Conservation (phyloP, 2,797 vertebrate genomes). For the Karalla daura region DNA sequence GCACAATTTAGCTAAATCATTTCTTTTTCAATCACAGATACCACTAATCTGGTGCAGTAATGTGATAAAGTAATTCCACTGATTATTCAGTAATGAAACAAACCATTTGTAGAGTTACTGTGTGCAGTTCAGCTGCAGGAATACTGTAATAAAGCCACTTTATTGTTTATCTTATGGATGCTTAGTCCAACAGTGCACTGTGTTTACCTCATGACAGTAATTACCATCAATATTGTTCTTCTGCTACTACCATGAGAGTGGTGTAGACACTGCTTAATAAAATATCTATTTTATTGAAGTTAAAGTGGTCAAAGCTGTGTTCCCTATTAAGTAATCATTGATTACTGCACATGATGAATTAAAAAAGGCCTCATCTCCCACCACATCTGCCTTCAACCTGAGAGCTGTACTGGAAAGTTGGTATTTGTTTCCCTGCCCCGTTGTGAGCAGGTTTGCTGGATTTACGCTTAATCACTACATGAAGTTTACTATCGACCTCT, state of each 20-base stretch:
- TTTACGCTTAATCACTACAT: neutral
- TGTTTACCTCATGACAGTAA: slow-evolving; percentile 22
- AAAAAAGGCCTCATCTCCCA: neutral
- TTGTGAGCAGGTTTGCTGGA: neutral
- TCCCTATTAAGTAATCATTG: neutral
- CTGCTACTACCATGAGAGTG: neutral
- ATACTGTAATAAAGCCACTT: neutral
- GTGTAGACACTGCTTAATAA: neutral
- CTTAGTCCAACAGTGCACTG: neutral
- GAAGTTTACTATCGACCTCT: neutral
- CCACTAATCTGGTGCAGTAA: slow-evolving; percentile 34
- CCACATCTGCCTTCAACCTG: neutral
- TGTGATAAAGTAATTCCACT: slow-evolving; percentile 36
- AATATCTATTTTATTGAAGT: neutral
- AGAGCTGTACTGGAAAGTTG: too few species aligned
- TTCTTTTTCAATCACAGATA: slow-evolving; percentile 30
- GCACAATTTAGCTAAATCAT: slow-evolving; percentile 27
- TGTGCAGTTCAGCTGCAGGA: slow-evolving; percentile 2
- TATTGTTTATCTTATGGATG: neutral
- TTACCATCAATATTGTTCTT: neutral
- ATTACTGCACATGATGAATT: neutral
- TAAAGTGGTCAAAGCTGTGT: neutral
- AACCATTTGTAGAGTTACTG: slow-evolving; percentile 26
- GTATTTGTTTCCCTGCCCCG: neutral
- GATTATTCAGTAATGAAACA: slow-evolving; percentile 51